A percentile compares a stretch with the other conserved stretches of the same genome.
Evolutionary conservation across 1,140 invertebrate genomes (phyloP).

Genomic region (Trissolcus basalis): DNA sequence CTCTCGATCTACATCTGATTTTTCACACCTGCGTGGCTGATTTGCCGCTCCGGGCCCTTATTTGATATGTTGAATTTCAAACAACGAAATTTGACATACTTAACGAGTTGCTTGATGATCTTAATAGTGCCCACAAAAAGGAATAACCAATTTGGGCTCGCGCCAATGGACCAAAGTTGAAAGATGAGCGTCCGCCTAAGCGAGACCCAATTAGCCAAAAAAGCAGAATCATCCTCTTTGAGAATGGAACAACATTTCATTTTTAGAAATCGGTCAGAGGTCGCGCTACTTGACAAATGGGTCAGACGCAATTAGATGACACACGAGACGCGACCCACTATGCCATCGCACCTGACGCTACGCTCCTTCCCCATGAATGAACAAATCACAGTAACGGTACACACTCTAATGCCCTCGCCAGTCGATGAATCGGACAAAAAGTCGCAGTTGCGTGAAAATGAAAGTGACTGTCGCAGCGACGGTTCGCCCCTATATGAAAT

Average conservation of each 20-base stretch:
- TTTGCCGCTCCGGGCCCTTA: slow-evolving; percentile 43
- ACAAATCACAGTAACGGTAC: slow-evolving; percentile 41
- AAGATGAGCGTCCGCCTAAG: slow-evolving; percentile 28
- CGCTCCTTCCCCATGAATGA: slow-evolving; percentile 27
- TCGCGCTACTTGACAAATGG: slow-evolving; percentile 38
- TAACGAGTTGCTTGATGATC: slow-evolving; percentile 54
- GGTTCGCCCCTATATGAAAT: no score
- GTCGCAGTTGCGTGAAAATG: no score
- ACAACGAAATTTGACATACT: slow-evolving; percentile 51
- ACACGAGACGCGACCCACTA: slow-evolving; percentile 27
- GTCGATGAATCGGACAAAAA: slow-evolving; percentile 12
- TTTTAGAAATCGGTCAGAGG: slow-evolving; percentile 11
- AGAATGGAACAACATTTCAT: background rate
- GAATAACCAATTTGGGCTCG: slow-evolving; percentile 35
- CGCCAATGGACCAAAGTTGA: slow-evolving; percentile 22
- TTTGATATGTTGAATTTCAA: slow-evolving; percentile 60
- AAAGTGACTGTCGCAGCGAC: no score
- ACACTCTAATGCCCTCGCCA: slow-evolving; percentile 16
- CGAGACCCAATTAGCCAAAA: slow-evolving; percentile 40
- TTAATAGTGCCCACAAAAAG: slow-evolving; percentile 46
- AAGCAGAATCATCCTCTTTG: slow-evolving; percentile 10
- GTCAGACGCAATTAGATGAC: slow-evolving; percentile 39
- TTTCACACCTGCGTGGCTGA: slow-evolving; percentile 59
- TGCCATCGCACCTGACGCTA: slow-evolving; percentile 27
- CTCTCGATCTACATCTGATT: slow-evolving; percentile 49